phyloP scores from a whole-genome alignment of 2,113 vertebrate species.

The Python bivittatus region DNA sequence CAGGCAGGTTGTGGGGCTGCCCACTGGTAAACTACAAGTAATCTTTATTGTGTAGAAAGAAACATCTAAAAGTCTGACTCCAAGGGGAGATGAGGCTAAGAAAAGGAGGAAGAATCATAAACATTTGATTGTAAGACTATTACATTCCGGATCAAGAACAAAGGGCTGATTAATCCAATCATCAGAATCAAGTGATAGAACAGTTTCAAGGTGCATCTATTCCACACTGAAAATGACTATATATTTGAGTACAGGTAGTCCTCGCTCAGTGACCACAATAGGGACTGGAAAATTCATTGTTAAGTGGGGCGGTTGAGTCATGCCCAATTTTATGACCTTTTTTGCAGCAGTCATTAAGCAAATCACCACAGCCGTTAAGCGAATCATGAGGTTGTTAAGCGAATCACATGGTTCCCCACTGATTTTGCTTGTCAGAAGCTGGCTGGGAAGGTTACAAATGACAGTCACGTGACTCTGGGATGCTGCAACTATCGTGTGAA shows the following conservation, averaged over 20 bases:
- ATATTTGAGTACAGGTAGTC: neutral
- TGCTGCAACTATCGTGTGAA: too few relatives aligned
- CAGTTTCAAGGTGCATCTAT: neutral
- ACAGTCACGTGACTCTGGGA: too few relatives aligned
- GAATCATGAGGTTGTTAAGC: too few relatives aligned
- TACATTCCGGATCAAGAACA: neutral
- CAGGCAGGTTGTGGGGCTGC: neutral
- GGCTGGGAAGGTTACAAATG: too few relatives aligned
- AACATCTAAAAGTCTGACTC: neutral
- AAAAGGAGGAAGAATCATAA: neutral
- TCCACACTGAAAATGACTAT: neutral
- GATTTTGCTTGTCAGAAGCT: too few relatives aligned
- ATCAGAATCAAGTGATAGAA: neutral
- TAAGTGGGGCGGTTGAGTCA: too few relatives aligned
- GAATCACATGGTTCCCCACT: too few relatives aligned
- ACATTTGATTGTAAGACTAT: neutral
- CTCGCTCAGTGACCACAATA: too few relatives aligned
- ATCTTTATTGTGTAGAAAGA: neutral
- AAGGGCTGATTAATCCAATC: neutral
- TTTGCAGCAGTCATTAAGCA: too few relatives aligned
- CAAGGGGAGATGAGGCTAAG: neutral
- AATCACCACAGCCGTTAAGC: too few relatives aligned
- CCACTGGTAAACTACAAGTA: neutral
- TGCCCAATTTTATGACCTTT: too few relatives aligned
- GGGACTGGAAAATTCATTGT: too few relatives aligned